Evolutionary conservation across 2,113 vertebrate species (phyloP).

Genomic region (Malaclemys terrapin): DNA sequence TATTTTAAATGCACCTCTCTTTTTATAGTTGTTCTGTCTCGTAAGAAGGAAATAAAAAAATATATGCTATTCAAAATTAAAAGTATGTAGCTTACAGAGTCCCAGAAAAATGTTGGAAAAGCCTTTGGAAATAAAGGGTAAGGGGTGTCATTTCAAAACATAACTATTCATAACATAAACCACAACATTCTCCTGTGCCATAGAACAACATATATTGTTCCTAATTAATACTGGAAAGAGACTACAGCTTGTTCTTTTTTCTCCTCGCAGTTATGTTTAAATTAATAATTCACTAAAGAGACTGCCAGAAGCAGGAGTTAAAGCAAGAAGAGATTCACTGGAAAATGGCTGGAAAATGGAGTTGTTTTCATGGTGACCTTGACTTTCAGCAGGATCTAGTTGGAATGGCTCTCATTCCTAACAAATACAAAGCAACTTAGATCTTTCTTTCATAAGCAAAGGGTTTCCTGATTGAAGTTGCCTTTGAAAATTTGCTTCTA

Average conservation of each 20-base stretch:
- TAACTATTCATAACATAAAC: background rate
- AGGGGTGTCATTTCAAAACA: background rate
- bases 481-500: background rate
- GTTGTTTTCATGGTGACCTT: background rate
- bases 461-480: background rate
- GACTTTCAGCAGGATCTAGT: background rate
- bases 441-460: background rate
- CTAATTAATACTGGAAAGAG: background rate
- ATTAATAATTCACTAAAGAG: background rate
- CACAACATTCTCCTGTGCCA: background rate
- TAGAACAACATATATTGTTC: background rate
- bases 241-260: background rate
- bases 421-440: background rate
- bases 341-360: background rate
- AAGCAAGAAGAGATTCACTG: background rate
- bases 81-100: background rate
- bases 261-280: background rate
- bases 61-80: background rate
- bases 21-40: constrained; percentile 2
- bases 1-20: background rate
- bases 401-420: background rate
- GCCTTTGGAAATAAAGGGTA: background rate
- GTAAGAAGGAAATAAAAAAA: constrained; percentile 6
- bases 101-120: background rate
- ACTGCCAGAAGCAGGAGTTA: background rate